Conservation (phyloP, 2,113 vertebrate species). For the Chunga burmeisteri region DNA sequence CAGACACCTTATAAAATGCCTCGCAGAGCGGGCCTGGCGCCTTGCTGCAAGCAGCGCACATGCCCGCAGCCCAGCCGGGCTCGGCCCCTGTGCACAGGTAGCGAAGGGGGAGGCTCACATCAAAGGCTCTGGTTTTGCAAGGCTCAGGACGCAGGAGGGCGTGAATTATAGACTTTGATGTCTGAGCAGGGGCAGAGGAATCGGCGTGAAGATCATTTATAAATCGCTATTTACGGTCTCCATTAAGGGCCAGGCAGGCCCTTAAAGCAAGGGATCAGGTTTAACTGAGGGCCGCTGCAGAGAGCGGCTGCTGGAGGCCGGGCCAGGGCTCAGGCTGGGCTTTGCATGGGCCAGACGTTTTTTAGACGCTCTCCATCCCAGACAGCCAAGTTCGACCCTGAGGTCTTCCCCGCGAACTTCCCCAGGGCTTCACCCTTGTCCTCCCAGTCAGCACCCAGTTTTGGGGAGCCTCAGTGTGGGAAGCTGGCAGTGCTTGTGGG, state of each 20-base stretch:
- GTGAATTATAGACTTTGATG: constrained; percentile 74
- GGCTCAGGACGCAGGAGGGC: constrained; percentile 61
- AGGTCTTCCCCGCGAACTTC: neutral
- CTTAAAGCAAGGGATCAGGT: constrained; percentile 64
- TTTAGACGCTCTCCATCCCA: neutral
- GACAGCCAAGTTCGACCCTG: neutral
- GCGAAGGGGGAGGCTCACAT: constrained; percentile 39
- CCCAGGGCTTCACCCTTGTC: neutral
- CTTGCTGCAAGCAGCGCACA: constrained; percentile 49
- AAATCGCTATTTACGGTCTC: constrained; percentile 62
- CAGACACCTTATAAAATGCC: constrained; percentile 69
- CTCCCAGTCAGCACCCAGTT: neutral
- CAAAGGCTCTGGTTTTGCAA: constrained; percentile 57
- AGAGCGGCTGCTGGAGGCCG: neutral
- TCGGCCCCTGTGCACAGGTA: constrained; percentile 38
- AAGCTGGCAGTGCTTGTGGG: rapidly evolving
- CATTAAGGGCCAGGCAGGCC: constrained; percentile 63
- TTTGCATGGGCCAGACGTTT: rapidly evolving
- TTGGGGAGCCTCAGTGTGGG: neutral
- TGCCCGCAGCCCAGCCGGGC: constrained; percentile 39
- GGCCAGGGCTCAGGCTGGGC: neutral
- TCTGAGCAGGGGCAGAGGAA: constrained; percentile 48
- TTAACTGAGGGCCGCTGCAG: constrained; percentile 48
- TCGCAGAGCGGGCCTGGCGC: constrained; percentile 62
- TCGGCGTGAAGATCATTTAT: constrained; percentile 64